Evolutionary conservation across 2,113 vertebrate species (phyloP), one percentile per base, ranked within the genome.

Genomic region (Aramus guarauna): DNA sequence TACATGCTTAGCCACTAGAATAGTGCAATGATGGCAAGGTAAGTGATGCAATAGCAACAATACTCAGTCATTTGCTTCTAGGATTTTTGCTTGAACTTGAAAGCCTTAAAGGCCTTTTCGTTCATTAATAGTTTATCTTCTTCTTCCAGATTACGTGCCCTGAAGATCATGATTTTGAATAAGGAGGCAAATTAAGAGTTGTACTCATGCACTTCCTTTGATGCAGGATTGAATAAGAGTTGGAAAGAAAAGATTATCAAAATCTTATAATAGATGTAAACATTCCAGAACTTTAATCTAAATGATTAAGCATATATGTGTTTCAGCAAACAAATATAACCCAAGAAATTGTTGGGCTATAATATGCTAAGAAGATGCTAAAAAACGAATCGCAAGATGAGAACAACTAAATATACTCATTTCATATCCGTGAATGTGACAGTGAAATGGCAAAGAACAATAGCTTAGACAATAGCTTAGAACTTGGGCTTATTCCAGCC

Each of bases 91-190:
- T 87, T 79, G 47, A 92, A 80, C 24, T 60, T 92, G 11, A 88
- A 84, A 74, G 18, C 45, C 69, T 47, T 52, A 53, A 37, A 21
- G 43, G 23, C 37, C 29, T 84, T 82, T 74, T 52, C 63, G 45
- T 63, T 90, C 37, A 48, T 80, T 74, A 87, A 39, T 86, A 72
- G 36, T 15, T 71, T 80, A 93, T 34, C 9, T 63, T 85, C 73
- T 72, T 78, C 17, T 72, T 87, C 27, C 2, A 37, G 56, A 92
- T 60, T 95, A 23, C 18, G 9, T 91, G 47, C 63, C 77, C 90
- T 8, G 56, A 93, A 97, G 80, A 82, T 76, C 76, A 39, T 82
- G 53, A 81, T 94, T 88, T 76, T 67, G 78, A 94, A 91, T 71
- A 91, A 81, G 84, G 37, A 66, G 64, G 48, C 47, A 75, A 96